These are phyloP conservation scores for Prionailurus bengalensis DNA, from an alignment of 2,113 vertebrate species.

Conservation along the genomic window DNA sequence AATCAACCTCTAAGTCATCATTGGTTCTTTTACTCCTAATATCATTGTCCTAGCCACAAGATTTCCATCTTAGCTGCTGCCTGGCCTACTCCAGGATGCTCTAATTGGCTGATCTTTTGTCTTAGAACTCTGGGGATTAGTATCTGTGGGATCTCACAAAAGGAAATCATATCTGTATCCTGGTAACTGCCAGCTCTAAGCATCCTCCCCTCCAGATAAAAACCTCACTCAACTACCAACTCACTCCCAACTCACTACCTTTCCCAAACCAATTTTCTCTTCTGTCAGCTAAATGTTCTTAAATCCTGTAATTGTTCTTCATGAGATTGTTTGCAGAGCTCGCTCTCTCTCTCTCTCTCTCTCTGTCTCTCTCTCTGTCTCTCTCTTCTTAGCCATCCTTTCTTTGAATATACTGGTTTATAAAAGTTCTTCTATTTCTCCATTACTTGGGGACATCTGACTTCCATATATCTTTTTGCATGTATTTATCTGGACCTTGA, in stretches of 20 bases:
- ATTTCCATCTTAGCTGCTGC: neutral
- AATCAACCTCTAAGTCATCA: neutral
- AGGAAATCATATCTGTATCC: neutral
- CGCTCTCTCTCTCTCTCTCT: neutral
- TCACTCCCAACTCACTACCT: too few species aligned
- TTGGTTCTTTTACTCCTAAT: neutral
- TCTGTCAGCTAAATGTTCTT: neutral
- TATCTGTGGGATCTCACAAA: neutral
- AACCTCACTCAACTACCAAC: neutral
- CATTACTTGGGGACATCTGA: neutral
- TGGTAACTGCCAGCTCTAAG: neutral
- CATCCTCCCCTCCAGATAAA: neutral
- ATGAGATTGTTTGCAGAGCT: neutral
- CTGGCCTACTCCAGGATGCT: neutral
- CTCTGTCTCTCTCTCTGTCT: too few species aligned
- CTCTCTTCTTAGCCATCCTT: neutral
- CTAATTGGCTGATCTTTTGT: neutral
- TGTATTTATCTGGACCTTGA: neutral
- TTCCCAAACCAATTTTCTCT: neutral
- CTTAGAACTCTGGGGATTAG: neutral
- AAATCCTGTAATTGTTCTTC: neutral
- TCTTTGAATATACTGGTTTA: neutral
- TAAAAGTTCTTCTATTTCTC: neutral
- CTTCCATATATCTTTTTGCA: neutral
- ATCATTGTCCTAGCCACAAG: neutral